Evolutionary conservation across 2,797 vertebrate genomes (phyloP), one percentile per base, ranked within the genome.

Genomic region (Scolopax rusticola): DNA sequence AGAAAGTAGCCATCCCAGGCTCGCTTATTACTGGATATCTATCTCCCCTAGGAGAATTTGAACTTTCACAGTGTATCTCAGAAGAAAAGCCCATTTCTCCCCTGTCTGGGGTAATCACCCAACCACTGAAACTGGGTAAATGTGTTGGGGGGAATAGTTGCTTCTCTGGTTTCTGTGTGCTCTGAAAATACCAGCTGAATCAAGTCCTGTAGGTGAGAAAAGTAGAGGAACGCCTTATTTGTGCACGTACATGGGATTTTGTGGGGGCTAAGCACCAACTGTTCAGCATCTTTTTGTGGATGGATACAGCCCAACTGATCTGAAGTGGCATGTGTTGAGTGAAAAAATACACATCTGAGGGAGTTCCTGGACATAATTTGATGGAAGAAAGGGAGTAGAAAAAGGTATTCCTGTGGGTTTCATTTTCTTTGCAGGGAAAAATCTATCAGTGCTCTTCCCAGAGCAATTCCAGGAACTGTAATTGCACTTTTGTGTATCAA

Each of bases 251-350:
- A 70, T 88, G 67, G n/a, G 56, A 90, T 89, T 92, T 90, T 76
- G 69, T 75, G 91, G 73, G 71, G 81, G 91, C 59, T 94, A 84
- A 94, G 71, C 70, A 91, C 89, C 92, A 96, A 73, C 81, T 92
- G 77, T 93, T 93, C 54, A 43, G 74, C 38, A 54, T 85, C 63
- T 94, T 89, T 89, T 80, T 85, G 60, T 90, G 64, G 79, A 78
- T 94, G 68, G 81, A 96, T 94, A n/a, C 74, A 83, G 36, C 73
- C 74, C 87, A 83, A 65, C 32, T 82, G 47, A 76, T 84, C 61
- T 75, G 63, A 92, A 88, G 85, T 53, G 71, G 57, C 10, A 56
- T 56, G 77, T 50, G 56, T 53, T 77, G 38, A 90, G 89, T 47
- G 47, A 93, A 89, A 92, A 90, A 93, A 93, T 60, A 82, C 11